These are phyloP conservation scores for Pseudoips prasinana DNA, from an alignment of 2,888 invertebrate genomes.

Conservation along the genomic window DNA sequence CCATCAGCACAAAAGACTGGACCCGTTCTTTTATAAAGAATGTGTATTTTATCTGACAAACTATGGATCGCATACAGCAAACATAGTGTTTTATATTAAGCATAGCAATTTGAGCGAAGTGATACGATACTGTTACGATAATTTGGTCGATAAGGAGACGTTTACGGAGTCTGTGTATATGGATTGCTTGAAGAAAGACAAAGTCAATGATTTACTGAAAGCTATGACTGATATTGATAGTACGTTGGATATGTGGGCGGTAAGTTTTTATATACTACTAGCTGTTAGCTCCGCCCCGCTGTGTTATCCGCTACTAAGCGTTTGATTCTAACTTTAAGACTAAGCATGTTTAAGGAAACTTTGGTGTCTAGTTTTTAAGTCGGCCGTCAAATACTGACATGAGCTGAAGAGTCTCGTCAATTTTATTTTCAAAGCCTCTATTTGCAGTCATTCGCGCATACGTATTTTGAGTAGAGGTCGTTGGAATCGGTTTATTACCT, in stretches of 20 bases:
- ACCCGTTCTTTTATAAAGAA: conserved; percentile 86
- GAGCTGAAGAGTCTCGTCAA: too few relatives aligned
- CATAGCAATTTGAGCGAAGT: conserved; percentile 87
- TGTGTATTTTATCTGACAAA: conserved; percentile 90
- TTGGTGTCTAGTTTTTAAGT: too few relatives aligned
- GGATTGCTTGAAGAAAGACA: conserved; percentile 85
- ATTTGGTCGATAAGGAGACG: conserved; percentile 85
- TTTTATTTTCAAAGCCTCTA: too few relatives aligned
- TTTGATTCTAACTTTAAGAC: too few relatives aligned
- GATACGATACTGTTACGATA: conserved; percentile 86
- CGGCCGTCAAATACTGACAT: too few relatives aligned
- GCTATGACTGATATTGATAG: conserved; percentile 85
- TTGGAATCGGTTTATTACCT: too few relatives aligned
- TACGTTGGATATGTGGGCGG: conserved; percentile 86
- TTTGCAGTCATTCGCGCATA: too few relatives aligned
- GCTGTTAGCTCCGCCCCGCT: too few relatives aligned
- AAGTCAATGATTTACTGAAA: conserved; percentile 82
- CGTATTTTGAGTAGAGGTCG: too few relatives aligned
- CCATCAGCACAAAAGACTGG: conserved; percentile 60
- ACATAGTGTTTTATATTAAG: conserved; percentile 88
- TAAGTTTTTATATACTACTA: conserved; percentile 55
- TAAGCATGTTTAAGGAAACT: too few relatives aligned
- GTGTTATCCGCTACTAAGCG: too few relatives aligned
- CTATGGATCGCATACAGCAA: conserved; percentile 89
- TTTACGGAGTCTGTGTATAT: conserved; percentile 88